phyloP scores from a whole-genome alignment of 2,797 vertebrate genomes.

The Halcyon badia region DNA sequence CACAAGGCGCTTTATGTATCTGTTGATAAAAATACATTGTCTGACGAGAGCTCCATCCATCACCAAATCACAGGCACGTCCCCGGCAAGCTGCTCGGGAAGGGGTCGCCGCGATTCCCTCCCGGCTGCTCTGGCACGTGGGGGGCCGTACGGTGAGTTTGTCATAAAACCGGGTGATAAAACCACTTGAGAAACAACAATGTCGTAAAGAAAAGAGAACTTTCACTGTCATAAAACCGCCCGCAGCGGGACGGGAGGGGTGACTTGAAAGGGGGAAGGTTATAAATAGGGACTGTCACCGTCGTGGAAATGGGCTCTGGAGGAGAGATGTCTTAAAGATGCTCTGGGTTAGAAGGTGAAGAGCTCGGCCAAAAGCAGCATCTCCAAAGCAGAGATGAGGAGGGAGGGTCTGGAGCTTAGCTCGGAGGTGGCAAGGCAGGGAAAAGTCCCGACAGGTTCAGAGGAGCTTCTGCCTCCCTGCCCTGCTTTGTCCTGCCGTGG shows the following conservation, averaged over 20 bases:
- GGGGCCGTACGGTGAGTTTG: slow-evolving; percentile 15
- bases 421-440: neutral
- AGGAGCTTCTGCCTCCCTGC: neutral
- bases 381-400: neutral
- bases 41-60: slow-evolving; percentile 33
- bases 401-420: neutral
- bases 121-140: neutral
- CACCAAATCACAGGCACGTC: slow-evolving; percentile 19
- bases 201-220: slow-evolving; percentile 45
- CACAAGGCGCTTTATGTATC: slow-evolving; percentile 42
- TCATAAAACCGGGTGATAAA: slow-evolving; percentile 72
- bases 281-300: neutral
- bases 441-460: neutral
- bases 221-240: neutral
- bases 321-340: neutral
- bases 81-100: slow-evolving; percentile 23
- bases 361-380: neutral
- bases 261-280: slow-evolving; percentile 2
- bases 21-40: slow-evolving; percentile 29
- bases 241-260: neutral
- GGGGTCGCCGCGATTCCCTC: neutral
- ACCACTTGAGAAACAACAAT: slow-evolving; percentile 61
- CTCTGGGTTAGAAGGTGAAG: neutral
- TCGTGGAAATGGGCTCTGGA: neutral
- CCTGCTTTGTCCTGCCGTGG: neutral